phyloP scores from a whole-genome alignment of 2,888 invertebrate genomes.

The Smittia sp. region DNA sequence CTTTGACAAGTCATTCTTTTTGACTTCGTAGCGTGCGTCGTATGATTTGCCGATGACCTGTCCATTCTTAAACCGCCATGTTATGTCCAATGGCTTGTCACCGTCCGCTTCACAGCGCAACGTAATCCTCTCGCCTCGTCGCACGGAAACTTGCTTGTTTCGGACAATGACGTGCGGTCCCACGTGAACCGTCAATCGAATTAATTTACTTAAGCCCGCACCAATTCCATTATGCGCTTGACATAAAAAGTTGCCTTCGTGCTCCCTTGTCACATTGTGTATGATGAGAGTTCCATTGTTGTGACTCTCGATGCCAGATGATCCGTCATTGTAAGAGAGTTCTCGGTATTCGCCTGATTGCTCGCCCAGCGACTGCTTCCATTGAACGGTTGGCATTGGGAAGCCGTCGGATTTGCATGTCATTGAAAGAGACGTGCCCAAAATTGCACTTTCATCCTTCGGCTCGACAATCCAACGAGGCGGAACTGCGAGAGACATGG shows the following conservation, averaged over 20 bases:
- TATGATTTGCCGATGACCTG: slow-evolving; percentile 53
- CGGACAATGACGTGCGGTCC: slow-evolving; percentile 56
- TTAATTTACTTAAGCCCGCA: slow-evolving; percentile 61
- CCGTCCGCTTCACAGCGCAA: slow-evolving; percentile 57
- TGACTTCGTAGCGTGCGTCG: slow-evolving; percentile 54
- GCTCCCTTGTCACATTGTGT: slow-evolving; percentile 56
- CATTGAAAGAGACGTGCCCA: slow-evolving; percentile 66
- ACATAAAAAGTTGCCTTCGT: slow-evolving; percentile 59
- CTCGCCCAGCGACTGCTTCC: slow-evolving; percentile 58
- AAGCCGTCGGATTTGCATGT: slow-evolving; percentile 75
- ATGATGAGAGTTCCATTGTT: slow-evolving; percentile 58
- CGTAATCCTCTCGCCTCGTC: slow-evolving; percentile 56
- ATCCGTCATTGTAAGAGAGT: slow-evolving; percentile 54
- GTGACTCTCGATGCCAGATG: slow-evolving; percentile 51
- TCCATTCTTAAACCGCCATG: slow-evolving; percentile 51
- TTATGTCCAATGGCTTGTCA: slow-evolving; percentile 57
- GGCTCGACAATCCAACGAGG: slow-evolving; percentile 74
- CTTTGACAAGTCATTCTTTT: slow-evolving; percentile 51
- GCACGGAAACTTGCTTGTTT: slow-evolving; percentile 55
- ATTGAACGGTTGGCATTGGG: slow-evolving; percentile 62
- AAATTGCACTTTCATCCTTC: slow-evolving; percentile 67
- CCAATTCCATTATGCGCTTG: slow-evolving; percentile 63
- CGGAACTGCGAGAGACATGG: slow-evolving; percentile 58
- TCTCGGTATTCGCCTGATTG: slow-evolving; percentile 58
- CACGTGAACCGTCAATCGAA: slow-evolving; percentile 61